These are phyloP conservation scores for Lordiphosa mommai DNA, from an alignment of 1,140 invertebrate species.

Conservation along the genomic window DNA sequence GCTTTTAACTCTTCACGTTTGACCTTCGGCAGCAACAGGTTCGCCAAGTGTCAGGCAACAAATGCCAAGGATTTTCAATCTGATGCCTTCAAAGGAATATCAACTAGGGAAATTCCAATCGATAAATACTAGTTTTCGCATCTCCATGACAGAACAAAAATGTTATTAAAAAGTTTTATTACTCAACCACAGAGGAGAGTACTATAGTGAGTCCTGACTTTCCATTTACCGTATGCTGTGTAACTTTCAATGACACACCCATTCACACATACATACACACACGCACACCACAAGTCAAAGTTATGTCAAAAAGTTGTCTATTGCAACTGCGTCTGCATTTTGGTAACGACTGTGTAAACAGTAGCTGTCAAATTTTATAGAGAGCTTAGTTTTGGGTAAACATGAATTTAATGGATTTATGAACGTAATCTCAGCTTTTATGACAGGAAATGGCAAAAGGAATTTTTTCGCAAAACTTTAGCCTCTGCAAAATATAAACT, in stretches of 20 bases:
- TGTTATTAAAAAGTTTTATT: constrained; percentile 40
- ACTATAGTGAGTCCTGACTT: too few species aligned
- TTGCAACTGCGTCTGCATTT: too few species aligned
- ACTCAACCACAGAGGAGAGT: not conserved
- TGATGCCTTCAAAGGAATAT: not conserved
- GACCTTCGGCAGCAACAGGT: constrained; percentile 23
- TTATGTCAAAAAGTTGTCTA: constrained; percentile 32
- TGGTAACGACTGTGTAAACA: constrained; percentile 13
- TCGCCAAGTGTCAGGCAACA: not conserved
- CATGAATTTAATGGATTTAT: constrained; percentile 8
- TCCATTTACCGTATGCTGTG: not conserved
- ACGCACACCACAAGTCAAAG: constrained; percentile 40
- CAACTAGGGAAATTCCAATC: constrained; percentile 4
- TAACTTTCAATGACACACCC: constrained; percentile 25
- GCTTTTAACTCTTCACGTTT: constrained; percentile 11
- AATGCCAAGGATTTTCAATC: constrained; percentile 10
- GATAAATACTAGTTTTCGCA: constrained; percentile 17
- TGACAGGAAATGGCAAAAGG: too few species aligned
- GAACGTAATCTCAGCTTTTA: too few species aligned
- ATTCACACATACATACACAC: constrained; percentile 16
- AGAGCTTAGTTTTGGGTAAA: not conserved
- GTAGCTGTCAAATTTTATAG: constrained; percentile 9
- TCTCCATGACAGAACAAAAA: constrained; percentile 14
- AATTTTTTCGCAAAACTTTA: too few species aligned
- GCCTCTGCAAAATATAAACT: too few species aligned